phyloP scores from a whole-genome alignment of 1,140 invertebrate genomes.

The Streblospio benedicti region DNA sequence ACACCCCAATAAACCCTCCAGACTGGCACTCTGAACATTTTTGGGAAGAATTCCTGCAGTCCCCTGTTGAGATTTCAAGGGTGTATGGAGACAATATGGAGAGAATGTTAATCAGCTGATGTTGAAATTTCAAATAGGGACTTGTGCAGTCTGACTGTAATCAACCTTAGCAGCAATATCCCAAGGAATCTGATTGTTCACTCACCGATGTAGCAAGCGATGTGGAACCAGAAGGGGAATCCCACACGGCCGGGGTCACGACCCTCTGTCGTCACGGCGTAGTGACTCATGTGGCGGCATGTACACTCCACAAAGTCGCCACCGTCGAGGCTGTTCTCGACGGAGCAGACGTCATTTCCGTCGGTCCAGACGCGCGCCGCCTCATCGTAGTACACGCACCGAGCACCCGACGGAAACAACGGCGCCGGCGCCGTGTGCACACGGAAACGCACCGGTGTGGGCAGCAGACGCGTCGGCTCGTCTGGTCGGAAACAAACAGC shows the following conservation, averaged over 20 bases:
- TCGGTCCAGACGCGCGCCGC: conserved; percentile 26
- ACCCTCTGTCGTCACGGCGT: conserved; percentile 32
- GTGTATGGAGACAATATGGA: too few species aligned
- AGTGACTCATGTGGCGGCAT: conserved; percentile 38
- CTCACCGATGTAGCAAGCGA: conserved; percentile 37
- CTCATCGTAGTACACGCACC: conserved; percentile 40
- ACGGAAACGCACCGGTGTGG: conserved; percentile 27
- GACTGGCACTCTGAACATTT: too few species aligned
- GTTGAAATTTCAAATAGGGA: too few species aligned
- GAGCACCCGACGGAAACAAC: too few species aligned
- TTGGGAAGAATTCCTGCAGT: too few species aligned
- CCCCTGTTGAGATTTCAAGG: too few species aligned
- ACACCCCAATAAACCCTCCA: too few species aligned
- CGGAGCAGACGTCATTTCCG: conserved; percentile 30
- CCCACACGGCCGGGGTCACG: conserved; percentile 28
- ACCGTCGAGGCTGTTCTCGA: conserved; percentile 33
- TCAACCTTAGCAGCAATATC: too few species aligned
- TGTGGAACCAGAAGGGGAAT: conserved; percentile 36
- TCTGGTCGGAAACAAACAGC: too few species aligned
- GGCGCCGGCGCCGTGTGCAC: conserved; percentile 38
- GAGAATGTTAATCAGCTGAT: too few species aligned
- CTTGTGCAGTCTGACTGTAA: too few species aligned
- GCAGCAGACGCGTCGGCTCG: conserved; percentile 20
- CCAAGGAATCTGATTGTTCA: too few species aligned
- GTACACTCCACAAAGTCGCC: conserved; percentile 40